Conservation (phyloP, 1,140 invertebrate genomes). For the Drosophila sproati region DNA sequence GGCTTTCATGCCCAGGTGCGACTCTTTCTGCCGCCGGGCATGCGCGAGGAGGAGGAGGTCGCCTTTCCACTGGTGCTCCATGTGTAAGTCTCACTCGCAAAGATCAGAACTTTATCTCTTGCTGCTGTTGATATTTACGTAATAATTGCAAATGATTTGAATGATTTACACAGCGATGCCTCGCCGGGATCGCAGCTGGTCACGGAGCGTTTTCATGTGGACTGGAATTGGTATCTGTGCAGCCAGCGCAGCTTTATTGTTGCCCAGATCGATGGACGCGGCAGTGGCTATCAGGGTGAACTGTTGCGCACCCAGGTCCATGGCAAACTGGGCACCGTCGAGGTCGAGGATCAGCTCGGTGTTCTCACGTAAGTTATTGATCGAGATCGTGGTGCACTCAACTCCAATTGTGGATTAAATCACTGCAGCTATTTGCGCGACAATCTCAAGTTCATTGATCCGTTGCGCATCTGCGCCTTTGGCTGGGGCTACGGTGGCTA, state of each 20-base stretch:
- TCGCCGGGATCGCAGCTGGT: slow-evolving; percentile 91
- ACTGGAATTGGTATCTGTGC: slow-evolving; percentile 91
- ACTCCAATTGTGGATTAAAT: not conserved
- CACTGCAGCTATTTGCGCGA: slow-evolving; percentile 88
- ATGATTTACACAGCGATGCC: slow-evolving; percentile 86
- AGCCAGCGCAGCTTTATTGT: slow-evolving; percentile 91
- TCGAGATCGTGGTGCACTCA: not conserved
- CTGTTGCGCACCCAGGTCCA: slow-evolving; percentile 90
- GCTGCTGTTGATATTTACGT: too few relatives aligned
- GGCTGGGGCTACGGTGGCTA: slow-evolving; percentile 90
- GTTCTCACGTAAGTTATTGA: slow-evolving; percentile 88
- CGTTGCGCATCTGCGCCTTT: slow-evolving; percentile 89
- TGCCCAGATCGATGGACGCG: slow-evolving; percentile 91
- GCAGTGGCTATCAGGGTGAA: slow-evolving; percentile 91
- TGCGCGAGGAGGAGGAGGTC: slow-evolving; percentile 91
- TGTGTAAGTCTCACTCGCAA: slow-evolving; percentile 87
- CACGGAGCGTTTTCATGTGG: slow-evolving; percentile 89
- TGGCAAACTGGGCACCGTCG: slow-evolving; percentile 87
- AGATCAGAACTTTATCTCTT: not conserved
- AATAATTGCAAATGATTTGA: too few relatives aligned
- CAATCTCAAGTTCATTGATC: slow-evolving; percentile 91
- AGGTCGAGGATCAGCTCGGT: slow-evolving; percentile 94
- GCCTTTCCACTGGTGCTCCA: slow-evolving; percentile 92
- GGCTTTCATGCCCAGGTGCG: slow-evolving; percentile 87
- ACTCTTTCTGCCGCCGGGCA: slow-evolving; percentile 90